Evolutionary conservation across 2,113 vertebrate species (phyloP), one percentile per base, ranked within the genome.

Genomic region (Nansenia antarctica): DNA sequence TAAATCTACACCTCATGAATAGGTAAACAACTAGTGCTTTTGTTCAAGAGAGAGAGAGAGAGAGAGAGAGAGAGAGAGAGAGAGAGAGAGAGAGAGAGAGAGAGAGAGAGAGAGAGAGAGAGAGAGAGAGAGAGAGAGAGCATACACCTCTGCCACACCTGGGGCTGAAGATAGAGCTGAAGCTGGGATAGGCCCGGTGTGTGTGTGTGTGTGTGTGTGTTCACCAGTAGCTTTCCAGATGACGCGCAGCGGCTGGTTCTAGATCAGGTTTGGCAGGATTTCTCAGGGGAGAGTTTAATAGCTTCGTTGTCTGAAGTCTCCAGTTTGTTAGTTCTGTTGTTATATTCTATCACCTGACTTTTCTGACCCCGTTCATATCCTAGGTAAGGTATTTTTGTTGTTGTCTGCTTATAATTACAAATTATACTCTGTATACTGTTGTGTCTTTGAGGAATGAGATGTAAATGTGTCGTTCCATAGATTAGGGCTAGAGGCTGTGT

Each of bases 261-360:
- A 73, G 57, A 85, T 79, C 87, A 86, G 83, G 88, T 86, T 87
- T 78, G 83, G 80, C 73, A 75, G 75, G 84, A 84, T 85, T 82
- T 78, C 59, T 76, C 67, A 82, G 67, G 68, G 4, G 5, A 73
- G 64, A 55, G 47, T 54, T 68, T 67, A 55, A 31, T 34, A 3
- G 49, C 49, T 53, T 53, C 2, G 22, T 22, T 3, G 18, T n/a
- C n/a, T n/a, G 49, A 52, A 32, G 2, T 32, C 32, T 20, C 57
- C 30, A 3, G 30, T 15, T 20, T 59, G 27, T 32, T 58, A n/a
- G 8, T n/a, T 8, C 2, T 20, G 29, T 14, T 22, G 7, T 32
- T 4, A 29, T 30, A 58, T 15, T 31, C 9, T n/a, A n/a, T n/a
- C n/a, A n/a, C n/a, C n/a, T n/a, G n/a, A n/a, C 22, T 53, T 1